Evolutionary conservation across 2,113 vertebrate genomes (phyloP), one percentile per base, ranked within the genome.

Genomic region (Gambusia affinis): DNA sequence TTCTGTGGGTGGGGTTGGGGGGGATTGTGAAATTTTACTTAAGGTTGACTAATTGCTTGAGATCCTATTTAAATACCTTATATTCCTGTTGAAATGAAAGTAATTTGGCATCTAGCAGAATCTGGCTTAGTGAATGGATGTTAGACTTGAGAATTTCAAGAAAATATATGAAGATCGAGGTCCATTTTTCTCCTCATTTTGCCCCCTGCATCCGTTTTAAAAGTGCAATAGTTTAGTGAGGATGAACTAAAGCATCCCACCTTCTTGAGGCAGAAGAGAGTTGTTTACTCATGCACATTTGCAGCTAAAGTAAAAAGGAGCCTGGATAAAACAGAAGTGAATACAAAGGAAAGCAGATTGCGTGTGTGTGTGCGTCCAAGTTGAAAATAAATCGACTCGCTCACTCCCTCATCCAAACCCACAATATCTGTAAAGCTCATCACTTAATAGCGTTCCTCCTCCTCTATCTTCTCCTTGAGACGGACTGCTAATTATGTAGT

Each of bases 401-500:
- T 5, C 19, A 29, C 75, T 15, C 62, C 57, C 33, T 37, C 28
- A 57, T 62, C 62, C 19, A 44, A 28, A 76, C 75, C 2, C 63
- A 24, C 63, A 70, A 87, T 81, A 80, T 86, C 78, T 78, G 79
- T 79, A 51, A 82, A 84, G 81, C 84, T 80, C 78, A 76, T 64
- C 79, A 76, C 63, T 79, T 87, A 88, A 91, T 88, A 89, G 87
- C 82, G 83, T 84, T 80, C 79, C 82, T 90, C 86, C 81, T 84
- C 72, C 72, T 82, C 82, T 64, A 71, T 93, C 85, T 85, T 87
- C 82, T 73, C 57, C 89, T 85, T 80, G 80, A 87, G 80, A 90
- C 89, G 88, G 72, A 84, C 76, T 82, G 80, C 80, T 93, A 92
- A 93, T 93, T 94, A 93, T 91, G 88, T 82, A 85, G 75, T 86